Conservation (phyloP, 2,888 invertebrate genomes). For the Agrotis clavis region DNA sequence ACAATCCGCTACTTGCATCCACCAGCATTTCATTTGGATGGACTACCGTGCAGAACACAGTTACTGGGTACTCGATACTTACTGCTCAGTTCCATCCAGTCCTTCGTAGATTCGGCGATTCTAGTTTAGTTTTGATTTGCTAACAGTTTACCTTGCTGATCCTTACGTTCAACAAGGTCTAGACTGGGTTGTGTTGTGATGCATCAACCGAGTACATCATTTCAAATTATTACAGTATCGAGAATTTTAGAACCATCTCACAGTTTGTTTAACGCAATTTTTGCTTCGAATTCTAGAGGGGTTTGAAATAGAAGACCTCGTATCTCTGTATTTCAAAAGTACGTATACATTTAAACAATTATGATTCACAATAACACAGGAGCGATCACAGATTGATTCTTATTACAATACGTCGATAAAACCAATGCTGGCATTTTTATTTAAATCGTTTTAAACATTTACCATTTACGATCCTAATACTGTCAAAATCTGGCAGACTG, state of each 20-base stretch:
- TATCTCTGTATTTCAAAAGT: not conserved
- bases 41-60: not conserved
- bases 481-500: not conserved
- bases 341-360: not conserved
- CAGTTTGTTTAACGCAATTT: not conserved
- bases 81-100: not conserved
- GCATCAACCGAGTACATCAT: not conserved
- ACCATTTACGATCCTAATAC: not conserved
- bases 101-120: not conserved
- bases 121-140: not conserved
- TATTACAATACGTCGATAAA: not conserved
- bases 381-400: too few relatives aligned
- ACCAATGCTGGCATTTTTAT: not conserved
- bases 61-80: not conserved
- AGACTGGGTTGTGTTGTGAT: not conserved
- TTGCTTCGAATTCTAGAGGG: not conserved
- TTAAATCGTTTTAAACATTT: not conserved
- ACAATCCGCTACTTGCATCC: too few relatives aligned
- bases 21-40: not conserved
- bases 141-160: not conserved
- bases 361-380: not conserved
- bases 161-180: not conserved
- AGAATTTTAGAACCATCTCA: not conserved
- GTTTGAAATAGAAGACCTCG: not conserved
- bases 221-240: too few relatives aligned